These are phyloP conservation scores for Coreius guichenoti DNA, from an alignment of 2,797 vertebrate genomes.

Conservation along the genomic window DNA sequence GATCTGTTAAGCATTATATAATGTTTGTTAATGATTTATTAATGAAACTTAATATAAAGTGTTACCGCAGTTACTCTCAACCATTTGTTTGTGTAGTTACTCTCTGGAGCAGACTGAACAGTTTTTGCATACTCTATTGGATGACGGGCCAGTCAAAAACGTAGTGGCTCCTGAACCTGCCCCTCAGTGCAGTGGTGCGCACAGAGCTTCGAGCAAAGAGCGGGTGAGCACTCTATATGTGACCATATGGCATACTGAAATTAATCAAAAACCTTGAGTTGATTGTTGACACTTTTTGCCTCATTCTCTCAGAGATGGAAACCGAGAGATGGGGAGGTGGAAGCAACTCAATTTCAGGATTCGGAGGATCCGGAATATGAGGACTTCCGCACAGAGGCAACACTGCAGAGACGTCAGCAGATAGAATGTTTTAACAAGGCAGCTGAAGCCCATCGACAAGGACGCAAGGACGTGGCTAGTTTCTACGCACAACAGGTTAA, in stretches of 20 bases:
- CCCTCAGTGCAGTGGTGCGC: slow-evolving; percentile 72
- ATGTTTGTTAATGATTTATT: too few relatives aligned
- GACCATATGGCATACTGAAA: background rate
- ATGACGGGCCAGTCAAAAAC: slow-evolving; percentile 88
- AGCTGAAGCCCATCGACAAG: slow-evolving; percentile 88
- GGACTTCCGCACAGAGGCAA: slow-evolving; percentile 93
- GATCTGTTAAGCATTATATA: too few relatives aligned
- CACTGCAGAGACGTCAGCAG: slow-evolving; percentile 85
- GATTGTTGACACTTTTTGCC: background rate
- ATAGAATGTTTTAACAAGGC: slow-evolving; percentile 90
- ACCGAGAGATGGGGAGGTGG: slow-evolving; percentile 71
- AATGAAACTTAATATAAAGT: too few relatives aligned
- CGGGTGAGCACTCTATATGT: slow-evolving; percentile 69
- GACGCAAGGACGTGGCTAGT: slow-evolving; percentile 89
- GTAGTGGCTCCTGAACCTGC: slow-evolving; percentile 84
- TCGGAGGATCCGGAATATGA: slow-evolving; percentile 89
- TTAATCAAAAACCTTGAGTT: background rate
- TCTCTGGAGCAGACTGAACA: slow-evolving; percentile 88
- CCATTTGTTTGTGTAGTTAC: slow-evolving; percentile 77
- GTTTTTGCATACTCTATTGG: slow-evolving; percentile 88
- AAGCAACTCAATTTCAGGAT: slow-evolving; percentile 81
- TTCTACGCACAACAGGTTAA: slow-evolving; percentile 93
- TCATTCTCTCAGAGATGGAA: slow-evolving; percentile 57
- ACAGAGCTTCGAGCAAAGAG: slow-evolving; percentile 76
- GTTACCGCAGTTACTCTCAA: too few relatives aligned